Percentiles rank a stretch among this genome's conserved stretches.
Evolutionary conservation across 2,888 invertebrate genomes (phyloP).

Genomic region (Cataglyphis albicans): DNA sequence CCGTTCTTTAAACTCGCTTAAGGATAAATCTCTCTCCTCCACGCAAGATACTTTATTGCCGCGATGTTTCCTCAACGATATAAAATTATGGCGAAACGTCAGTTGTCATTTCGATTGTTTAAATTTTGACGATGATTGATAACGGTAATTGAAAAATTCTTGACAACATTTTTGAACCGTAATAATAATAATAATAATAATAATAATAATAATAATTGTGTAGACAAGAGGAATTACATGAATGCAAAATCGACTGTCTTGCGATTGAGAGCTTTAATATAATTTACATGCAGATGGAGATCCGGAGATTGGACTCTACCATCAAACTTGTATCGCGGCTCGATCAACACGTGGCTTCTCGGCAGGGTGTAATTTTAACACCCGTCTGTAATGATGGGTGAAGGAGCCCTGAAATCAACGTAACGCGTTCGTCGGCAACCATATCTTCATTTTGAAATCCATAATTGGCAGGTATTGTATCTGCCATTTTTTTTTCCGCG

Average conservation of each 20-base stretch:
- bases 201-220: conserved; percentile 44
- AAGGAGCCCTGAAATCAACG: conserved; percentile 70
- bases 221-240: conserved; percentile 16
- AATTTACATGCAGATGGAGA: conserved; percentile 68
- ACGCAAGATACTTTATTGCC: neutral
- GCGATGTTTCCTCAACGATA: neutral
- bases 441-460: conserved; percentile 46
- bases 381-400: conserved; percentile 71
- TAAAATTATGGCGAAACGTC: conserved; percentile 21
- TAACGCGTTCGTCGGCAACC: conserved; percentile 20
- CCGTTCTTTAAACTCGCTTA: neutral
- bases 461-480: neutral
- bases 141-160: conserved; percentile 43
- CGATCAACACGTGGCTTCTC: conserved; percentile 47
- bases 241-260: conserved; percentile 16
- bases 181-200: neutral
- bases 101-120: conserved; percentile 42
- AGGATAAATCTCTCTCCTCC: neutral
- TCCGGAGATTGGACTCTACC: conserved; percentile 64
- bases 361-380: conserved; percentile 75
- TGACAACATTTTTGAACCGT: conserved; percentile 4
- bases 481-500: neutral
- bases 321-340: conserved; percentile 57
- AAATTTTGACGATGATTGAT: conserved; percentile 35
- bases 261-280: conserved; percentile 18